phyloP scores from a whole-genome alignment of 2,888 invertebrate genomes.

The Parnassius mnemosyne region DNA sequence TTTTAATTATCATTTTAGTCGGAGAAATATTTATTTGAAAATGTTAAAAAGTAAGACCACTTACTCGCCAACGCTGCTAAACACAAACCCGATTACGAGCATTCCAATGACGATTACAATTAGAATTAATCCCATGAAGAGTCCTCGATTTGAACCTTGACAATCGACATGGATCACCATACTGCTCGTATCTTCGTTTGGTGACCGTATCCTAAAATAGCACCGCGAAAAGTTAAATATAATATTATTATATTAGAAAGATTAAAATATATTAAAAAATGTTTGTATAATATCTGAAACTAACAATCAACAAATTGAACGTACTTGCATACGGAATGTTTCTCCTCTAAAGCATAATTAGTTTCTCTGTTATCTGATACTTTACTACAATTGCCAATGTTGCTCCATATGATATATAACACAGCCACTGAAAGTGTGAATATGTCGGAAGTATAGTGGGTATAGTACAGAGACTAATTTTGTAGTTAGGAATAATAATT shows the following conservation, averaged over 20 bases:
- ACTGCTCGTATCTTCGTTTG: slow-evolving; percentile 76
- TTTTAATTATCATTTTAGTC: too few species aligned
- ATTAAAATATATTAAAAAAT: too few species aligned
- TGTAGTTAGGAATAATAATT: too few species aligned
- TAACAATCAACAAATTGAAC: not conserved
- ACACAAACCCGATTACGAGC: slow-evolving; percentile 71
- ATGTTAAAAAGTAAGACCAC: slow-evolving; percentile 37
- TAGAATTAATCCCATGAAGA: slow-evolving; percentile 85
- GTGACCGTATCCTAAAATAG: slow-evolving; percentile 60
- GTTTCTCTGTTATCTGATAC: slow-evolving; percentile 55
- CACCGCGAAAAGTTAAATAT: not conserved
- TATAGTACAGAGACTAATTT: too few species aligned
- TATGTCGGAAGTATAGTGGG: too few species aligned
- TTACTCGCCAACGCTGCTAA: slow-evolving; percentile 74
- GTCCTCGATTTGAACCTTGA: slow-evolving; percentile 87
- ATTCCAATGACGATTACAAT: slow-evolving; percentile 73
- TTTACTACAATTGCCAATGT: slow-evolving; percentile 82
- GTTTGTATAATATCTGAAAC: too few species aligned
- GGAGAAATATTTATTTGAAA: too few species aligned
- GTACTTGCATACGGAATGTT: slow-evolving; percentile 62
- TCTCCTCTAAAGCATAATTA: slow-evolving; percentile 54
- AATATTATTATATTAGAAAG: too few species aligned
- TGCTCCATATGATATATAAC: slow-evolving; percentile 87
- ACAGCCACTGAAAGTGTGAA: slow-evolving; percentile 80
- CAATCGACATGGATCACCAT: slow-evolving; percentile 86